Evolutionary conservation across 2,797 vertebrate genomes (phyloP).

Genomic region (Glyptemys insculpta): DNA sequence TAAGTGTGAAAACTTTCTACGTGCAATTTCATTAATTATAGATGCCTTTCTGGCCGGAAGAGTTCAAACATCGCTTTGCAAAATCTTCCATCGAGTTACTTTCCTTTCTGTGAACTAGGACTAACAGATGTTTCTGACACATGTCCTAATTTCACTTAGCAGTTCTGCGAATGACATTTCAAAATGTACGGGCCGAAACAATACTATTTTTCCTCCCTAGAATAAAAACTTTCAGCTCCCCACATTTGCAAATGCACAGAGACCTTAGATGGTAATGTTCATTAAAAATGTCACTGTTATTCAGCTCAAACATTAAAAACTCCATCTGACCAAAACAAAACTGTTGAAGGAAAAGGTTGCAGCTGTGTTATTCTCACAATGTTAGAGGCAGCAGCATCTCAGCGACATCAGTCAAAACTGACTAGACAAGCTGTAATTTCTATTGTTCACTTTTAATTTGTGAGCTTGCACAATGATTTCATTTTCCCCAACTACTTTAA

Average conservation of each 20-base stretch:
- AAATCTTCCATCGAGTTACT: slow-evolving; percentile 51
- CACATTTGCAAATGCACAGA: slow-evolving; percentile 49
- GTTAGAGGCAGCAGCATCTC: slow-evolving; percentile 41
- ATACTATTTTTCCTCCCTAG: slow-evolving; percentile 30
- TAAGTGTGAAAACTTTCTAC: slow-evolving; percentile 81
- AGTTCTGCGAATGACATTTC: slow-evolving; percentile 79
- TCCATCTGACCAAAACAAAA: slow-evolving; percentile 69
- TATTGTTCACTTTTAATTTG: slow-evolving; percentile 71
- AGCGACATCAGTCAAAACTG: slow-evolving; percentile 69
- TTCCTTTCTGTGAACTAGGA: slow-evolving; percentile 77
- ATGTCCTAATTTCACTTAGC: slow-evolving; percentile 75
- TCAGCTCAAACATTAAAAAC: slow-evolving; percentile 74
- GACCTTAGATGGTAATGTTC: slow-evolving; percentile 60
- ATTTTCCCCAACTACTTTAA: slow-evolving; percentile 44
- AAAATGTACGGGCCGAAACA: slow-evolving; percentile 73
- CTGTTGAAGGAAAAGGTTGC: slow-evolving; percentile 73
- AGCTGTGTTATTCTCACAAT: slow-evolving; percentile 78
- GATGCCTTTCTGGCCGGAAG: slow-evolving; percentile 72
- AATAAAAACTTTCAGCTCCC: slow-evolving; percentile 41
- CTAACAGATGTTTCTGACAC: slow-evolving; percentile 80
- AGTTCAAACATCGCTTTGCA: slow-evolving; percentile 69
- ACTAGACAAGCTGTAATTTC: slow-evolving; percentile 66
- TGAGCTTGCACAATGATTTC: slow-evolving; percentile 59
- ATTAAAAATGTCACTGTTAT: slow-evolving; percentile 75
- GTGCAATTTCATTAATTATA: slow-evolving; percentile 78